A percentile compares a stretch with the other conserved stretches of the same genome.
These are phyloP conservation scores for Cygnus buccinator DNA, from an alignment of 2,113 vertebrate species.

Conservation along the genomic window DNA sequence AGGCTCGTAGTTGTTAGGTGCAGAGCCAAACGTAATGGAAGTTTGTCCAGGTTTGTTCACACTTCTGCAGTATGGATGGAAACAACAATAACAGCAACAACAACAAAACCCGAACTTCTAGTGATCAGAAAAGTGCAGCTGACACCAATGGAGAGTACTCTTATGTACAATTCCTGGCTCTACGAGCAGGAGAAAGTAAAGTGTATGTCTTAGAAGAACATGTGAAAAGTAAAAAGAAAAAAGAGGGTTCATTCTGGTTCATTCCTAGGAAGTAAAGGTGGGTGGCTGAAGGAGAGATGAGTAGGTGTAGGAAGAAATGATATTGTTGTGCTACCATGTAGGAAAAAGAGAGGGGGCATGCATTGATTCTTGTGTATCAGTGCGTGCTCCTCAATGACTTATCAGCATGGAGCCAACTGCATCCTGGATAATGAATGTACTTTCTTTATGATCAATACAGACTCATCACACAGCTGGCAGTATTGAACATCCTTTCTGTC, in stretches of 20 bases:
- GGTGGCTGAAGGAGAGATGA: background rate
- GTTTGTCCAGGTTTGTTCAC: background rate
- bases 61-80: background rate
- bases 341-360: background rate
- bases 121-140: background rate
- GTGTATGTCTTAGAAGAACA: background rate
- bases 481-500: constrained; percentile 46
- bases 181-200: background rate
- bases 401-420: constrained; percentile 57
- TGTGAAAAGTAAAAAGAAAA: background rate
- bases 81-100: background rate
- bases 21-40: background rate
- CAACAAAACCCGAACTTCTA: background rate
- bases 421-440: constrained; percentile 57
- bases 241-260: background rate
- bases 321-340: background rate
- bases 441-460: constrained; percentile 64
- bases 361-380: constrained; percentile 55
- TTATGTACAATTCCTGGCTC: background rate
- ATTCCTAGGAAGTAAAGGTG: background rate
- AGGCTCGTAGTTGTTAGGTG: background rate
- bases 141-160: background rate
- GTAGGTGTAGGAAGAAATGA: background rate
- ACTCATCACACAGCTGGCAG: constrained; percentile 58
- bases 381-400: constrained; percentile 46